Conservation (phyloP, 2,797 vertebrate species). For the Meda fulgida region DNA sequence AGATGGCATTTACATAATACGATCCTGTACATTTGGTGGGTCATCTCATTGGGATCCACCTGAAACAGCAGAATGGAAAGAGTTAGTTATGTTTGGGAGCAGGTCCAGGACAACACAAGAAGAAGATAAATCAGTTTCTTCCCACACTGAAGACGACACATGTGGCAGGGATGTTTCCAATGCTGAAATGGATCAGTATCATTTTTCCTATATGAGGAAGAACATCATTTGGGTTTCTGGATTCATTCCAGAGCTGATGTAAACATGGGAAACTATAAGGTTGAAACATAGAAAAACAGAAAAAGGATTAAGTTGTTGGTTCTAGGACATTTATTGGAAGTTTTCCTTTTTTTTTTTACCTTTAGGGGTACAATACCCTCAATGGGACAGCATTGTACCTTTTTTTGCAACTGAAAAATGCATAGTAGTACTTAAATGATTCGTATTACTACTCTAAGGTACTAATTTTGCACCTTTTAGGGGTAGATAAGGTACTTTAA, state of each 20-base stretch:
- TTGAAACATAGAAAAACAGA: neutral
- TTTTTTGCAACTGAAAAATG: neutral
- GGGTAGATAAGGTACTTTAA: neutral
- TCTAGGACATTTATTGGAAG: slow-evolving; percentile 1
- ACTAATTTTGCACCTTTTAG: neutral
- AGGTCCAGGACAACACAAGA: slow-evolving; percentile 46
- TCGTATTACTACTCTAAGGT: neutral
- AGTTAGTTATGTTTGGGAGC: slow-evolving; percentile 49
- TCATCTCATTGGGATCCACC: slow-evolving; percentile 42
- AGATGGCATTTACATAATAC: slow-evolving; percentile 34
- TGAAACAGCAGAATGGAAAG: slow-evolving; percentile 51
- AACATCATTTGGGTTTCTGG: slow-evolving; percentile 36
- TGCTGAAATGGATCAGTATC: slow-evolving; percentile 39
- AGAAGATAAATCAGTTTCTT: slow-evolving; percentile 54
- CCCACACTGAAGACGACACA: slow-evolving; percentile 39
- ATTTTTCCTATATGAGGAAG: slow-evolving; percentile 25
- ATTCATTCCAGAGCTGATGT: slow-evolving; percentile 44
- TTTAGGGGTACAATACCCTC: neutral
- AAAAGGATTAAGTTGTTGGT: slow-evolving; percentile 6
- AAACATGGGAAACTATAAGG: slow-evolving; percentile 54
- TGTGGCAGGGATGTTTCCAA: slow-evolving; percentile 40
- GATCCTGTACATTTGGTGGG: slow-evolving; percentile 42
- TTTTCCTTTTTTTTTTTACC: neutral
- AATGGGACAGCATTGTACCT: neutral
- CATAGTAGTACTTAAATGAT: neutral